These are phyloP conservation scores for Drosophila equinoxialis DNA, from an alignment of 1,140 invertebrate genomes.

Conservation along the genomic window DNA sequence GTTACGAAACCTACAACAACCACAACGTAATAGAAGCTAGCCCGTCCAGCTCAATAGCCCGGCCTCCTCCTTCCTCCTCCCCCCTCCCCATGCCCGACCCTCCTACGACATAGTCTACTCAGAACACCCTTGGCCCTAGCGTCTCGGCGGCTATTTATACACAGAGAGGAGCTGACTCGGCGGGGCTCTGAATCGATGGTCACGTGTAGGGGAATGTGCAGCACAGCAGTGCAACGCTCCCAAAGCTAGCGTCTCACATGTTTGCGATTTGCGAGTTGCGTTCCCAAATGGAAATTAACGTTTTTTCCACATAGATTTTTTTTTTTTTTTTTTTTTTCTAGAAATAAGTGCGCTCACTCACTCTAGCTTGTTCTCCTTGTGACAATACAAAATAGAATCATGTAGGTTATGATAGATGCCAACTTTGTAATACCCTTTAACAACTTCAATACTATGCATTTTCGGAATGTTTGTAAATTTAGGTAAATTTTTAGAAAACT, in stretches of 20 bases:
- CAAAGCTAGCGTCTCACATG: slow-evolving; percentile 65
- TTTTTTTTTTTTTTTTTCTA: slow-evolving; percentile 9
- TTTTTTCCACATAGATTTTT: slow-evolving; percentile 38
- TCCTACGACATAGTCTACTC: neutral
- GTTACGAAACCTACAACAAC: slow-evolving; percentile 63
- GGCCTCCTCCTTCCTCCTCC: neutral
- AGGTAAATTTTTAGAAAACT: too few species aligned
- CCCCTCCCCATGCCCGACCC: too few species aligned
- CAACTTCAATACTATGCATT: neutral
- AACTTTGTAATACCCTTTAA: neutral
- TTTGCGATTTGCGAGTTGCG: slow-evolving; percentile 65
- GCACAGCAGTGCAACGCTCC: slow-evolving; percentile 70
- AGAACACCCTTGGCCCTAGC: slow-evolving; percentile 28
- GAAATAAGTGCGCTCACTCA: slow-evolving; percentile 14
- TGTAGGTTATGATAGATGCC: neutral
- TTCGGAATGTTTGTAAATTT: too few species aligned
- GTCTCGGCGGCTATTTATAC: slow-evolving; percentile 65
- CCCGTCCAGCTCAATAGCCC: slow-evolving; percentile 3
- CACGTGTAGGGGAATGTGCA: slow-evolving; percentile 72
- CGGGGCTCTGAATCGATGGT: slow-evolving; percentile 31
- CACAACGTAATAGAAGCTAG: slow-evolving; percentile 35
- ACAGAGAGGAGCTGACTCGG: slow-evolving; percentile 51
- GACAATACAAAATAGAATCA: neutral
- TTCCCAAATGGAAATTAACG: slow-evolving; percentile 68
- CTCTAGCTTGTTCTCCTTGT: neutral